Base-by-base conservation (phyloP, 2,113 vertebrate genomes). In the Carassius gibelio region DNA sequence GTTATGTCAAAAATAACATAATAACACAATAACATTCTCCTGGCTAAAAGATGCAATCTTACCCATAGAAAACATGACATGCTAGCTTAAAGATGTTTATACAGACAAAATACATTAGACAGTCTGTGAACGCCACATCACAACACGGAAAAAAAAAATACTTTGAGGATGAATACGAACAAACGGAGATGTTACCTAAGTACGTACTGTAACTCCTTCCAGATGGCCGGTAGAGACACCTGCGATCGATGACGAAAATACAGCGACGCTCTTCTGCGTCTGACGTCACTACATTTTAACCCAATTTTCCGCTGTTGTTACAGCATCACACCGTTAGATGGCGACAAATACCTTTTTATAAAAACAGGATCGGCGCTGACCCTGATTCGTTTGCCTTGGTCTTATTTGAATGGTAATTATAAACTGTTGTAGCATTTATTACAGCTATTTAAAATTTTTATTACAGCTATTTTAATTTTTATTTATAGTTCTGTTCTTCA, bases 211-310 rank as follows among this genome's bases (percentile, higher is more conserved):
- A 52, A 82, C 64, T 81, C 38, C 78, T 81, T 50, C 23, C 15
- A 13, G 48, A 34, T 69, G 9, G 4, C 42, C 26, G 64, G 45
- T 57, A 77, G 52, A 82, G 26, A 69, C 80, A 82, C 80, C 80
- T 69, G 80, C 62, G 26, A 82, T 36, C 42, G 23, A 69, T 7
- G 57, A 23, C 36, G 48, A 34, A 55, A 50, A 69, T 2, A 21
- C 61, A 36, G 80, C 11, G 80, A 82, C 80, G 80, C 45, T 30
- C 8, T 36, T 69, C 36, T 82, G 64, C 80, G 80, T 82, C 80
- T 82, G 80, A 69, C 80, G 80, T 82, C 45, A 69, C 2, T 3
- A 8, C 10, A 15, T 21, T 23, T 48, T 8, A 62, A 64, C 34
- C 50, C 23, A 30, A 8, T 77, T 68, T n/a, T 36, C 5, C 42